Evolutionary conservation across 2,888 invertebrate species (phyloP), one percentile per base, ranked within the genome.

Genomic region (Campoplex capitator): DNA sequence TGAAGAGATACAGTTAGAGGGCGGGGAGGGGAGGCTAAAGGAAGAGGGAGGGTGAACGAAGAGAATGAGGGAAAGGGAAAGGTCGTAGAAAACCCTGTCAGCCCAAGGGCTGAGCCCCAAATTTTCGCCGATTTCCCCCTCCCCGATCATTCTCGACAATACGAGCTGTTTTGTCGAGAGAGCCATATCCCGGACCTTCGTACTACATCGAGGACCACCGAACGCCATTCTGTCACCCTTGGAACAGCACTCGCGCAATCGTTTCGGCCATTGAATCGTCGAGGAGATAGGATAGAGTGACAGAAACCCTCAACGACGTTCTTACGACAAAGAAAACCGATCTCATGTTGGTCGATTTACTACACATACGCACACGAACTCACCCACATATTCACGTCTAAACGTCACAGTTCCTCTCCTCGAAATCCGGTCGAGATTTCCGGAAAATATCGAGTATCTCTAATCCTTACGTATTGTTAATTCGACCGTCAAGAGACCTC

Each of bases 281-380:
- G 82, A 56, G 73, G 74, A 77, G 73, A 65, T 56, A 58, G 85
- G 82, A 56, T 16, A 54, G 48, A 83, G 76, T 80, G 73, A 81
- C 80, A 71, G 67, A 65, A 62, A 80, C 74, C 82, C 82, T 85
- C 81, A 82, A 86, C 84, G 88, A 86, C 84, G 86, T 86, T 88
- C 88, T 87, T 83, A 84, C 77, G 85, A 77, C 75, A 73, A 54
- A 70, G 35, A 83, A 89, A 82, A 88, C 81, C 81, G 83, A 80
- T 88, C 84, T 84, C 62, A 45, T 80, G 80, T 82, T 74, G 62
- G 77, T 73, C 77, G 73, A 78, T 82, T 81, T 71, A 70, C 67
- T 65, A 38, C 67, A 38, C 56, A 23, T 16, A 18, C 54, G 35
- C 54, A 32, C 54, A 77, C 76, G 3, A 6, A 62, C 76, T 51